Conservation (phyloP, 2,888 invertebrate genomes). For the Cerastis leucographa region DNA sequence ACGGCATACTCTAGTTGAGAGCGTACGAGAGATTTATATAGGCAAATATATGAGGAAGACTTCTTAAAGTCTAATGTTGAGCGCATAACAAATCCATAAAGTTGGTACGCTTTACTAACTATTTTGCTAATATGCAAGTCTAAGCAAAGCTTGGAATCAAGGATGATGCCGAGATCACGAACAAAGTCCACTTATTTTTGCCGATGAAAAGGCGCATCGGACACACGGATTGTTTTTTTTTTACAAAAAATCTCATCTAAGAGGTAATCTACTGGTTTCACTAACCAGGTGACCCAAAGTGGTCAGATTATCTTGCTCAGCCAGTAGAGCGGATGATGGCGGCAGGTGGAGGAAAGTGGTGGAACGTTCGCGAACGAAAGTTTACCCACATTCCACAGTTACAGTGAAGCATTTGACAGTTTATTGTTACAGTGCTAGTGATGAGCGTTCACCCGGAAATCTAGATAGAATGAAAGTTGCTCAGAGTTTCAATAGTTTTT, state of each 20-base stretch:
- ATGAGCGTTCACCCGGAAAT: slow-evolving; percentile 43
- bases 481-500: slow-evolving; percentile 13
- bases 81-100: too few species aligned
- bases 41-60: too few species aligned
- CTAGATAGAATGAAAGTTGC: slow-evolving; percentile 35
- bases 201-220: neutral
- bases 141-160: too few species aligned
- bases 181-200: too few species aligned
- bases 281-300: slow-evolving; percentile 56
- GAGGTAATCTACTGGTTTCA: slow-evolving; percentile 23
- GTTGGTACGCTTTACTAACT: too few species aligned
- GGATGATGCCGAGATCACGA: too few species aligned
- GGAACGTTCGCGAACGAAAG: slow-evolving; percentile 53
- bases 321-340: slow-evolving; percentile 62
- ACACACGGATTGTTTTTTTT: neutral
- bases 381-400: slow-evolving; percentile 39
- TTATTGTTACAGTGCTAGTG: slow-evolving; percentile 8
- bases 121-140: too few species aligned
- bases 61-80: too few species aligned
- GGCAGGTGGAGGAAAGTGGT: slow-evolving; percentile 59
- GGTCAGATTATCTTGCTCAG: slow-evolving; percentile 50
- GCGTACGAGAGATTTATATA: too few species aligned
- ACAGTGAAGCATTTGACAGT: slow-evolving; percentile 21
- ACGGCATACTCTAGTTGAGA: too few species aligned
- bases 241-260: slow-evolving; percentile 11